Percentiles rank a stretch among this genome's conserved stretches.
phyloP scores from a whole-genome alignment of 1,140 invertebrate genomes.

The Nixonia krombeini region DNA sequence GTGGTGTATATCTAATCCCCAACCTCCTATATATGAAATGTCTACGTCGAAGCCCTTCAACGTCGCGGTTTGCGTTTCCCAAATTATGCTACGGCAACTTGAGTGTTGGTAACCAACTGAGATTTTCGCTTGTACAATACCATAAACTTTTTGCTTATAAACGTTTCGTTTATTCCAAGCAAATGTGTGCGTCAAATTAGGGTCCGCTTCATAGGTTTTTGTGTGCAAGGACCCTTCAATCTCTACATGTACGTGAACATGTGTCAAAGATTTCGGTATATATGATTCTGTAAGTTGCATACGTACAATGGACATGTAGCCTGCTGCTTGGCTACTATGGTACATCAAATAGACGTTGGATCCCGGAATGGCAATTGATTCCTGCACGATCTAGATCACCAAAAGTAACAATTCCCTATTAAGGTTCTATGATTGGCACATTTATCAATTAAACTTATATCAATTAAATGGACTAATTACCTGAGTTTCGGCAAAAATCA shows the following conservation, averaged over 20 bases:
- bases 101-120: constrained; percentile 96
- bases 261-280: constrained; percentile 84
- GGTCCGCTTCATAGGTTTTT: constrained; percentile 95
- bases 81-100: constrained; percentile 87
- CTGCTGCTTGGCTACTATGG: constrained; percentile 91
- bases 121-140: constrained; percentile 87
- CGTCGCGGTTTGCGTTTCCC: constrained; percentile 94
- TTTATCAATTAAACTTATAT: too few species aligned
- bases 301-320: constrained; percentile 92
- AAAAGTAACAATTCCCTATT: background rate
- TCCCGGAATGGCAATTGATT: constrained; percentile 93
- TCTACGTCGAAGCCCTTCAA: constrained; percentile 97
- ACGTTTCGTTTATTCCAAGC: constrained; percentile 98
- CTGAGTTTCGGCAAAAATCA: constrained; percentile 91
- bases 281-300: constrained; percentile 88
- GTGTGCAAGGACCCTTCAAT: constrained; percentile 93
- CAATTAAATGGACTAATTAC: too few species aligned
- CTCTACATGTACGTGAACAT: constrained; percentile 91
- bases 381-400: constrained; percentile 88
- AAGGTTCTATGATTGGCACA: too few species aligned
- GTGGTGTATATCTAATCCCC: constrained; percentile 98
- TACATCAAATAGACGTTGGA: constrained; percentile 93
- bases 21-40: constrained; percentile 96
- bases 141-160: constrained; percentile 96
- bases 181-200: constrained; percentile 94